Evolutionary conservation across 2,888 invertebrate species (phyloP).

Genomic region (Eucera pruinosa): DNA sequence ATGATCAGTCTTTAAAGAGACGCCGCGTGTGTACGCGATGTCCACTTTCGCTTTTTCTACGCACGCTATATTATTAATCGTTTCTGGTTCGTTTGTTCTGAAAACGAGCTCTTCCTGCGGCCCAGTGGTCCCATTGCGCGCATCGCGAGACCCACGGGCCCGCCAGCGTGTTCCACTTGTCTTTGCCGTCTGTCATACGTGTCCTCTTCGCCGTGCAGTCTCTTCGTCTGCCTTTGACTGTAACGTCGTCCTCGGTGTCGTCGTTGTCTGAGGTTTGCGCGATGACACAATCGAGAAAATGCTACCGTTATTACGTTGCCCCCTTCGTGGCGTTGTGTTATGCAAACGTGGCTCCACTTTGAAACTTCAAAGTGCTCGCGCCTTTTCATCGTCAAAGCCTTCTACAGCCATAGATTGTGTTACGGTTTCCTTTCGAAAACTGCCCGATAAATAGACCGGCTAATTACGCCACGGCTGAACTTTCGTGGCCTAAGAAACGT

Average conservation of each 20-base stretch:
- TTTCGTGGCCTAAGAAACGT: conserved; percentile 39
- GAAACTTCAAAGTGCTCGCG: conserved; percentile 46
- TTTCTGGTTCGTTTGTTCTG: conserved; percentile 80
- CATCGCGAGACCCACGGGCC: conserved; percentile 71
- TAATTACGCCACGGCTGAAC: conserved; percentile 60
- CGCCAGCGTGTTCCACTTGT: conserved; percentile 69
- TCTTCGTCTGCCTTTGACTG: too few relatives aligned
- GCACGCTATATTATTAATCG: conserved; percentile 79
- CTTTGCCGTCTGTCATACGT: conserved; percentile 51
- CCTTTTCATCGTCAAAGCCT: conserved; percentile 57
- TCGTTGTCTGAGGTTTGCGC: conserved; percentile 49
- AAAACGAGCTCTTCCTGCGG: conserved; percentile 80
- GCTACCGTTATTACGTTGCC: conserved; percentile 76
- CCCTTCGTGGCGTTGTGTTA: conserved; percentile 41
- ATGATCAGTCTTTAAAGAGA: conserved; percentile 54
- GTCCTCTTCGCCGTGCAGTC: too few relatives aligned
- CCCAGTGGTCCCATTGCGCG: conserved; percentile 79
- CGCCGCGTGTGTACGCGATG: conserved; percentile 40
- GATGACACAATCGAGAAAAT: conserved; percentile 82
- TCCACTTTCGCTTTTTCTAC: conserved; percentile 80
- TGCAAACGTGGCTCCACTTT: conserved; percentile 66
- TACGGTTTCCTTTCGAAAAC: conserved; percentile 64
- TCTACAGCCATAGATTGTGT: conserved; percentile 35
- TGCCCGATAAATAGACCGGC: conserved; percentile 60
- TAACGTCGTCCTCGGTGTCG: too few relatives aligned